Conservation (phyloP, 2,888 invertebrate genomes). For the Synergus itoensis region DNA sequence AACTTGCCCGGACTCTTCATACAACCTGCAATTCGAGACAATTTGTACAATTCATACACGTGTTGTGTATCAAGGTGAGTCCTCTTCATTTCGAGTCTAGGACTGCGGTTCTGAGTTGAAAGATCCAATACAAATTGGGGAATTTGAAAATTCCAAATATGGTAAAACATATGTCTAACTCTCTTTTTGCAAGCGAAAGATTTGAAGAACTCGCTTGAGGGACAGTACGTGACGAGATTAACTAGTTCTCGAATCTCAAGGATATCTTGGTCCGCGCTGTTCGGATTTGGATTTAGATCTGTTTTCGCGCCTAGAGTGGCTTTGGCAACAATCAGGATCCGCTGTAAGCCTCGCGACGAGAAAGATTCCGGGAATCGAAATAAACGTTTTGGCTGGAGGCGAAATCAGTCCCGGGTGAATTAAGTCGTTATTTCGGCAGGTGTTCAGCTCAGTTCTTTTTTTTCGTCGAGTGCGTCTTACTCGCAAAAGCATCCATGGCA, state of each 20-base stretch:
- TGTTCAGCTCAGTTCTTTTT: slow-evolving; percentile 58
- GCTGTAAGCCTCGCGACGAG: slow-evolving; percentile 30
- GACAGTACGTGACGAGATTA: slow-evolving; percentile 12
- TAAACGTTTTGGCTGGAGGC: slow-evolving; percentile 61
- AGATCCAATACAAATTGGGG: background rate
- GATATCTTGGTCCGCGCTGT: slow-evolving; percentile 40
- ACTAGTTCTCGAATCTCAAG: slow-evolving; percentile 33
- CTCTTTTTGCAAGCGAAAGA: background rate
- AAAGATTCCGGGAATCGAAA: slow-evolving; percentile 57
- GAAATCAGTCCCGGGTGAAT: slow-evolving; percentile 64
- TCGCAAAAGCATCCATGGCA: slow-evolving; percentile 27
- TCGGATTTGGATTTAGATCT: slow-evolving; percentile 25
- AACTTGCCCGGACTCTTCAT: slow-evolving; percentile 54
- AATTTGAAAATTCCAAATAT: background rate
- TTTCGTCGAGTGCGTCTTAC: slow-evolving; percentile 42
- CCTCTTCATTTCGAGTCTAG: background rate
- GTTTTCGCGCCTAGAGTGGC: slow-evolving; percentile 42
- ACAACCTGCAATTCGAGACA: slow-evolving; percentile 47
- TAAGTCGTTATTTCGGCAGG: slow-evolving; percentile 75
- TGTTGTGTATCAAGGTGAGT: slow-evolving; percentile 32
- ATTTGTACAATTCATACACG: background rate
- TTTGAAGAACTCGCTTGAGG: background rate
- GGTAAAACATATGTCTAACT: background rate
- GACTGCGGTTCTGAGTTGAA: background rate
- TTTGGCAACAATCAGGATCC: background rate